A percentile compares a stretch with the other conserved stretches of the same genome.
These are phyloP conservation scores for Planiliza haematocheilus DNA, from an alignment of 2,113 vertebrate genomes.

Conservation along the genomic window DNA sequence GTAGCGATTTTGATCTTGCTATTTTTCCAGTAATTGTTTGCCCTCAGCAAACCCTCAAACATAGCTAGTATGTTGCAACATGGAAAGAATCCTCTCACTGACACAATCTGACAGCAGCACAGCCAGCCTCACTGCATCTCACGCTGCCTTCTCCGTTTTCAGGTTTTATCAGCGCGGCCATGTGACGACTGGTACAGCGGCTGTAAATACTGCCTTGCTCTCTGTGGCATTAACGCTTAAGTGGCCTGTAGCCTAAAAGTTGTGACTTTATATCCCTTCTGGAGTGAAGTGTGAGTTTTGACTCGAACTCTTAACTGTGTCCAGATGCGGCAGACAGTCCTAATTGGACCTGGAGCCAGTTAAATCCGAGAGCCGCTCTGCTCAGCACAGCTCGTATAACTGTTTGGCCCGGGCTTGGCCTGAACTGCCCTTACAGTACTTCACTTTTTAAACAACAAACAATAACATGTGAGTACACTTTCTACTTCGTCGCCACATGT, in stretches of 20 bases:
- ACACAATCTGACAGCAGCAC: conserved; percentile 54
- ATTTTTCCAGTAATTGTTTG: conserved; percentile 68
- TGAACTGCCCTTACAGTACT: conserved; percentile 38
- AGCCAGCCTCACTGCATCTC: conserved; percentile 29
- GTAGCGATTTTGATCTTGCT: conserved; percentile 35
- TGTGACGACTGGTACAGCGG: conserved; percentile 43
- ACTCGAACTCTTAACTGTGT: conserved; percentile 77
- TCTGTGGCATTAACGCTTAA: conserved; percentile 52
- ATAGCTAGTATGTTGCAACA: conserved; percentile 60
- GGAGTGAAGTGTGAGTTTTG: conserved; percentile 77
- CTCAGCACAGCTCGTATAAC: conserved; percentile 62
- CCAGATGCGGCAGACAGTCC: conserved; percentile 81
- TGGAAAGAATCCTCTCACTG: conserved; percentile 51
- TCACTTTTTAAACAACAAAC: conserved; percentile 45
- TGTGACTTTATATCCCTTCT: conserved; percentile 71
- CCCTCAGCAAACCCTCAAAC: conserved; percentile 62
- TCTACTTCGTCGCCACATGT: conserved; percentile 12
- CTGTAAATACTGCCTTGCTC: conserved; percentile 57
- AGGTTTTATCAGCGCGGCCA: conserved; percentile 45
- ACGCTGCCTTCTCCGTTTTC: conserved; percentile 27
- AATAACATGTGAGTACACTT: conserved; percentile 31
- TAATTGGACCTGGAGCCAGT: conserved; percentile 86
- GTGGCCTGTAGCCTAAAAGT: conserved; percentile 56
- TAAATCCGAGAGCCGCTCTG: conserved; percentile 78
- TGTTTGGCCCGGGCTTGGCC: conserved; percentile 58